phyloP scores from a whole-genome alignment of 2,113 vertebrate genomes.

The Labrus mixtus region DNA sequence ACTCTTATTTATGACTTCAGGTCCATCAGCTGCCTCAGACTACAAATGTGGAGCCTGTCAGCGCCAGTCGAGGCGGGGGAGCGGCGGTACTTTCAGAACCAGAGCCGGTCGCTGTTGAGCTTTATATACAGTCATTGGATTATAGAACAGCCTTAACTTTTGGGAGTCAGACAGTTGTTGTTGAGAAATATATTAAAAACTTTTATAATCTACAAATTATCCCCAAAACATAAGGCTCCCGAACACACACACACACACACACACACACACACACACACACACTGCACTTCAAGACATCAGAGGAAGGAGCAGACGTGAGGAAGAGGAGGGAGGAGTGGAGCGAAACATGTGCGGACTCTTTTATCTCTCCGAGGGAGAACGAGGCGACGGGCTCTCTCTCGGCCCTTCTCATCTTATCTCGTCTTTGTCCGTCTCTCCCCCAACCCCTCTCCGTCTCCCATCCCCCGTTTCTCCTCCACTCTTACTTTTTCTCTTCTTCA shows the following conservation, averaged over 20 bases:
- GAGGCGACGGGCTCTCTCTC: conserved; percentile 13
- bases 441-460: not conserved
- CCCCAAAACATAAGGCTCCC: not conserved
- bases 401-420: not conserved
- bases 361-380: conserved; percentile 57
- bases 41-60: too few species aligned
- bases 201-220: too few species aligned
- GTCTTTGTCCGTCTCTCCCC: too few species aligned
- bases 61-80: too few species aligned
- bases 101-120: too few species aligned
- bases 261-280: conserved; percentile 3
- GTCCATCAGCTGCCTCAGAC: too few species aligned
- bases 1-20: not conserved
- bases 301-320: conserved; percentile 1
- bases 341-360: conserved; percentile 34
- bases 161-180: too few species aligned
- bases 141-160: too few species aligned
- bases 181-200: too few species aligned
- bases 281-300: not conserved
- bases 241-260: conserved; percentile 5
- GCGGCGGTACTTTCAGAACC: too few species aligned
- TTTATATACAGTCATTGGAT: too few species aligned
- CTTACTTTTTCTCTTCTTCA: not conserved
- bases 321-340: conserved; percentile 16
- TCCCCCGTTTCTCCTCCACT: too few species aligned